Evolutionary conservation across 1,140 invertebrate genomes (phyloP).

Genomic region (Pogonomyrmex barbatus): DNA sequence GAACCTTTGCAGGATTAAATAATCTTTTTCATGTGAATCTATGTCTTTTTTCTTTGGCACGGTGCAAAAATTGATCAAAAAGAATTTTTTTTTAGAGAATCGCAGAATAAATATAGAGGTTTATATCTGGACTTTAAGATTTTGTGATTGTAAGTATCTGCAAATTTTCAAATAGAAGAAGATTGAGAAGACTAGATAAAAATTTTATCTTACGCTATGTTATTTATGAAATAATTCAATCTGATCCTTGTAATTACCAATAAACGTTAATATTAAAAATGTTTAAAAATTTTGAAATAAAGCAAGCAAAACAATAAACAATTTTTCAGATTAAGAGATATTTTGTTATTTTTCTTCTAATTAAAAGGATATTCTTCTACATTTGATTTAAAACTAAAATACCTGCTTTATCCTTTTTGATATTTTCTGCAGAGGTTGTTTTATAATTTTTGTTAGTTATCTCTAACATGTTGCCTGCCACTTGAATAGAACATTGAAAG

Average conservation of each 20-base stretch:
- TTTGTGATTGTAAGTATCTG: constrained; percentile 24
- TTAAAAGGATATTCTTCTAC: not conserved
- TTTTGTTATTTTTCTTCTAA: not conserved
- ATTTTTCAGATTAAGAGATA: not conserved
- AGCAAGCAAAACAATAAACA: not conserved
- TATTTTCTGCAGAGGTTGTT: constrained; percentile 47
- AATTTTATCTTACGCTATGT: not conserved
- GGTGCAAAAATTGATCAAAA: constrained; percentile 78
- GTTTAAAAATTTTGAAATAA: not conserved
- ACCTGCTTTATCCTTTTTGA: constrained; percentile 43
- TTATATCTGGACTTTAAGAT: constrained; percentile 74
- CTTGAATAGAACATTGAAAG: constrained; percentile 69
- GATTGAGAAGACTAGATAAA: not conserved
- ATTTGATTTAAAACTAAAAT: not conserved
- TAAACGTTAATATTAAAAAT: not conserved
- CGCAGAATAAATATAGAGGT: constrained; percentile 82
- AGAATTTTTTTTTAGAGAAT: constrained; percentile 79
- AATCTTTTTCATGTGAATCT: not conserved
- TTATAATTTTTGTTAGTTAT: constrained; percentile 24
- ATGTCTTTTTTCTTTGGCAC: not conserved
- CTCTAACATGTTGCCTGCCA: constrained; percentile 69
- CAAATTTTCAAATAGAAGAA: constrained; percentile 16
- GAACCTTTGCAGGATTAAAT: constrained; percentile 74
- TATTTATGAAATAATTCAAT: not conserved
- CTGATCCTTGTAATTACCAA: not conserved